Conservation (phyloP, 1,140 invertebrate species). For the Nasonia longicornis region DNA sequence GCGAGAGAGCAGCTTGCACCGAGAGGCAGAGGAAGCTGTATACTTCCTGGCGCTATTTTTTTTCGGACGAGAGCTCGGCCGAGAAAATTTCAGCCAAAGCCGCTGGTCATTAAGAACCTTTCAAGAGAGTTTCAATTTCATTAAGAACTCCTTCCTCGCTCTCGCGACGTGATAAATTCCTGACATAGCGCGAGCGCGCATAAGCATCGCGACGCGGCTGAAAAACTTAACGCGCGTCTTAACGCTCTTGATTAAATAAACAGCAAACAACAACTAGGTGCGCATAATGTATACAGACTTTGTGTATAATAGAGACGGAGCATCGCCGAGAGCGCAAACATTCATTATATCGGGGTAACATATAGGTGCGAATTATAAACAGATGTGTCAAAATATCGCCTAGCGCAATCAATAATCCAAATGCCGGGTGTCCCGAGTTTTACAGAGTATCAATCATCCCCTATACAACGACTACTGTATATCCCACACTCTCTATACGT, state of each 20-base stretch:
- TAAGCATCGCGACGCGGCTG: neutral
- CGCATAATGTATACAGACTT: too few relatives aligned
- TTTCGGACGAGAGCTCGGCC: neutral
- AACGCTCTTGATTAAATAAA: neutral
- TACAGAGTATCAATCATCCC: too few relatives aligned
- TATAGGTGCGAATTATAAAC: too few relatives aligned
- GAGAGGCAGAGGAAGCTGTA: neutral
- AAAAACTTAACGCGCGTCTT: neutral
- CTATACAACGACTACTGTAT: too few relatives aligned
- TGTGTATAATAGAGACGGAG: too few relatives aligned
- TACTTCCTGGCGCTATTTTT: slow-evolving; percentile 2
- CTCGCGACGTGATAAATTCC: neutral
- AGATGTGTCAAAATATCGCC: too few relatives aligned
- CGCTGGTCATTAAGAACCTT: slow-evolving; percentile 19
- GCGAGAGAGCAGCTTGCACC: neutral
- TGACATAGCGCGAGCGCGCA: neutral
- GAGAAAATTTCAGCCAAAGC: neutral
- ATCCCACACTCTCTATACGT: too few relatives aligned
- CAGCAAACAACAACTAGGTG: too few relatives aligned
- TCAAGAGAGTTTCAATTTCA: slow-evolving; percentile 28
- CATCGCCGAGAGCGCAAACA: too few relatives aligned
- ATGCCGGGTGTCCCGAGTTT: too few relatives aligned
- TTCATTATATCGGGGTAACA: too few relatives aligned
- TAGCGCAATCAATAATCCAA: too few relatives aligned
- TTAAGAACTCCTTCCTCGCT: neutral